Percentiles rank a stretch among this genome's conserved stretches.
Conservation (phyloP, 2,797 vertebrate genomes). For the Liparis tanakae region DNA sequence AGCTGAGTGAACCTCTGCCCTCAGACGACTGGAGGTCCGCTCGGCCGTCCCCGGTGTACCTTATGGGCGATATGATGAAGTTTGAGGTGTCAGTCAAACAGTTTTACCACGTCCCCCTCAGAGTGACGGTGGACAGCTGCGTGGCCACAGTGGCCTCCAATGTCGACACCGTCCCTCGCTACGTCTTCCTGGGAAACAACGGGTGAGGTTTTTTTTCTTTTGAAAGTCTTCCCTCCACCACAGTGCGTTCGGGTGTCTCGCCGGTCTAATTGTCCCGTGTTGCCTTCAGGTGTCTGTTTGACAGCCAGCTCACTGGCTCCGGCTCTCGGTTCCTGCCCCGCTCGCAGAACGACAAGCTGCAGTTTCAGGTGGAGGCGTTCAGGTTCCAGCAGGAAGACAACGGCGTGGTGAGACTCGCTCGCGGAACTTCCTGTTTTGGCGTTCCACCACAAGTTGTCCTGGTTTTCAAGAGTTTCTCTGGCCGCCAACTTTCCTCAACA, state of each 20-base stretch:
- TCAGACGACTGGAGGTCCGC: conserved; percentile 63
- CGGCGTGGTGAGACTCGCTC: conserved; percentile 48
- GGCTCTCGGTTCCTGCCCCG: conserved; percentile 64
- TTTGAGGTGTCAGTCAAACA: conserved; percentile 64
- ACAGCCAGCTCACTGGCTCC: conserved; percentile 67
- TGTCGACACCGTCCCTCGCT: conserved; percentile 59
- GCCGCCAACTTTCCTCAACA: neutral
- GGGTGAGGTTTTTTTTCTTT: conserved; percentile 49
- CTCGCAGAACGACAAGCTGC: conserved; percentile 50
- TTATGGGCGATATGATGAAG: conserved; percentile 70
- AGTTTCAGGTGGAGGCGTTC: conserved; percentile 72
- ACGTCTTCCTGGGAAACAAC: conserved; percentile 61
- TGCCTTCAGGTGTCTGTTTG: conserved; percentile 70
- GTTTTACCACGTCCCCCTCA: conserved; percentile 67
- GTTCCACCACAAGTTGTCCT: too few relatives aligned
- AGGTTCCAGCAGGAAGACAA: conserved; percentile 61
- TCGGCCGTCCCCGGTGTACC: conserved; percentile 43
- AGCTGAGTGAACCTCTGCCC: neutral
- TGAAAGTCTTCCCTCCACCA: too few relatives aligned
- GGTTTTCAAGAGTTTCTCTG: neutral
- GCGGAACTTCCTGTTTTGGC: neutral
- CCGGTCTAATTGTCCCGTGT: neutral
- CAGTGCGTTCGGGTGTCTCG: neutral
- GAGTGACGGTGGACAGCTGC: conserved; percentile 70
- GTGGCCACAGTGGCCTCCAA: conserved; percentile 61